Percentiles rank a stretch among this genome's conserved stretches.
These are phyloP conservation scores for Elachura formosa DNA, from an alignment of 2,113 vertebrate species.

Conservation along the genomic window DNA sequence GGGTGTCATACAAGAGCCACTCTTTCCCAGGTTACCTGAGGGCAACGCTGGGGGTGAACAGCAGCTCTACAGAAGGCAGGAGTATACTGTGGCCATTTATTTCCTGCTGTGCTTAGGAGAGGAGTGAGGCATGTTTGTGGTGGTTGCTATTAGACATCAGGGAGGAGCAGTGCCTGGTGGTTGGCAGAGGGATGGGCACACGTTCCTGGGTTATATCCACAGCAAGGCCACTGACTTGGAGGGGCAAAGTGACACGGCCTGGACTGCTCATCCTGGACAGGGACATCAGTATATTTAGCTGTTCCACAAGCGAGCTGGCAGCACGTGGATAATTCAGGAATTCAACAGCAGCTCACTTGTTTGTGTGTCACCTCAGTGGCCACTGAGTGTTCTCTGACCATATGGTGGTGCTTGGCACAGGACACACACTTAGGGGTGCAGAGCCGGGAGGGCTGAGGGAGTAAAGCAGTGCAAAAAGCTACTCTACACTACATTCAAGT, in stretches of 20 bases:
- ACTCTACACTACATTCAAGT: too few relatives aligned
- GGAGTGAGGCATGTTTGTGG: conserved; percentile 34
- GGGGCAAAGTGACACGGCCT: neutral
- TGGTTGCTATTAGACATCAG: conserved; percentile 31
- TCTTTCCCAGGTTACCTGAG: conserved; percentile 12
- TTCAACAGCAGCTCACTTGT: neutral
- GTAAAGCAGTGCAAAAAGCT: neutral
- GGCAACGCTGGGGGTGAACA: neutral
- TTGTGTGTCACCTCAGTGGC: neutral
- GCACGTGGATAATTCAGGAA: neutral
- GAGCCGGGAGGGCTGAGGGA: neutral
- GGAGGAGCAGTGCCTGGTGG: conserved; percentile 24
- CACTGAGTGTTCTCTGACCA: accelerated
- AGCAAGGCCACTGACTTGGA: neutral
- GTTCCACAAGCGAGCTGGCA: neutral
- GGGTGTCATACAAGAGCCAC: neutral
- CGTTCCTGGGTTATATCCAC: neutral
- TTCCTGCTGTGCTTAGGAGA: conserved; percentile 4
- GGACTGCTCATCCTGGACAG: neutral
- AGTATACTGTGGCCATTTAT: conserved; percentile 43
- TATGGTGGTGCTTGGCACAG: neutral
- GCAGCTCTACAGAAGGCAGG: neutral
- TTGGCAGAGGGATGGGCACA: neutral
- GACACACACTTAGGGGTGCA: neutral
- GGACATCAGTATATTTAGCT: neutral